Base-by-base conservation (phyloP, 1,140 invertebrate species). In the Zeugodacus cucurbitae region DNA sequence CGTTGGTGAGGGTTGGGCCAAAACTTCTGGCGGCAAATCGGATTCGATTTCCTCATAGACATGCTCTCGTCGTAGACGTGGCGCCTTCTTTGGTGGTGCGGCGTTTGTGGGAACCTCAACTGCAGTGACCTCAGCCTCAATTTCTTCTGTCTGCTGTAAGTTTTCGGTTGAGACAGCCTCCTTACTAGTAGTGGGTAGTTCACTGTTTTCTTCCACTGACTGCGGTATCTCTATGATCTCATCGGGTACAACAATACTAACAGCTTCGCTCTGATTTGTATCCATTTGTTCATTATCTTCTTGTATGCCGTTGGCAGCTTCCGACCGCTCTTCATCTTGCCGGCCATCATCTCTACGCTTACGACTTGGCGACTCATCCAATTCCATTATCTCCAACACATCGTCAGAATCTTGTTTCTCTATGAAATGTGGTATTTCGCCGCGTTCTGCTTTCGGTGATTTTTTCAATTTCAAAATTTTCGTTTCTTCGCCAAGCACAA, bases 1-100 rank as follows among this genome's bases (percentile, higher is more conserved):
- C 89, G 92, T 89, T 78, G 91, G 87, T 29, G 90, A 88, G 48
- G 90, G 92, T 54, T 91, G 88, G 41, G 90, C 89, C n/a, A 89
- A 90, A 74, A 91, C 89, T 17, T 90, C 88, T 87, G 91, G 90
- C 92, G 94, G 88, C 37, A 48, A 14, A 10, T 82, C 74, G n/a
- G 74, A 26, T 58, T 94, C 94, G 87, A 95, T 95, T 89, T 95
- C 95, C 90, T 95, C 95, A 89, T 95, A 95, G 87, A 95, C 94
- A 89, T 95, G 95, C 88, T 95, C 94, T 89, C 95, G 94, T 82
- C 93, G 94, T 89, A 94, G 93, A 78, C 94, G 94, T 11, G 92
- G 91, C 2, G 93, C 89, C 86, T 93, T 93, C 89, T 90, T 91
- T 6, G 92, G 93, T n/a, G 92, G 91, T 17, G 89, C 64, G 26